These are phyloP conservation scores for Champsocephalus esox DNA, from an alignment of 2,797 vertebrate genomes.

Conservation along the genomic window DNA sequence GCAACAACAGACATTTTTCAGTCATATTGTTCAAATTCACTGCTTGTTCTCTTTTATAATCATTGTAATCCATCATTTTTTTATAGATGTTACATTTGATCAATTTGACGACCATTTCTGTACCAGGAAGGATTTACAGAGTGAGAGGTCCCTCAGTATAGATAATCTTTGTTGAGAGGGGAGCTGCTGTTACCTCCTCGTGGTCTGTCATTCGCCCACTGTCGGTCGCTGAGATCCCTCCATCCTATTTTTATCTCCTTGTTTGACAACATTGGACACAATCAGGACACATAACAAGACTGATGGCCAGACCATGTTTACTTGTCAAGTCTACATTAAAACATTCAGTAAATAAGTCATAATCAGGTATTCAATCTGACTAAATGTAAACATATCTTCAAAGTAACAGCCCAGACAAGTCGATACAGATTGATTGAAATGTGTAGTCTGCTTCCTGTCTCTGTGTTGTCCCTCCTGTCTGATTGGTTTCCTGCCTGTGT, in stretches of 20 bases:
- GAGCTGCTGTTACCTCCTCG: conserved; percentile 52
- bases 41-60: not conserved
- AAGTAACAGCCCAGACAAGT: too few relatives aligned
- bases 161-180: conserved; percentile 19
- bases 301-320: too few relatives aligned
- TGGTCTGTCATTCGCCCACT: conserved; percentile 28
- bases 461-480: too few relatives aligned
- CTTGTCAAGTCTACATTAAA: too few relatives aligned
- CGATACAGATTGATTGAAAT: too few relatives aligned
- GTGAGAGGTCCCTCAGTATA: conserved; percentile 23
- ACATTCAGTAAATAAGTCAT: too few relatives aligned
- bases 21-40: not conserved
- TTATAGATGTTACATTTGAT: not conserved
- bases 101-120: too few relatives aligned
- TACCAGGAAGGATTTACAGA: not conserved
- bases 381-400: too few relatives aligned
- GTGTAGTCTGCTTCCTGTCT: too few relatives aligned
- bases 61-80: not conserved
- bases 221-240: conserved; percentile 12
- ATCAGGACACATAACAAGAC: too few relatives aligned
- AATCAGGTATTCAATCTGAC: too few relatives aligned
- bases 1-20: not conserved
- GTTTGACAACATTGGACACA: not conserved
- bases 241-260: conserved; percentile 10
- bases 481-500: too few relatives aligned